phyloP scores from a whole-genome alignment of 2,797 vertebrate species.

The Acomys russatus region DNA sequence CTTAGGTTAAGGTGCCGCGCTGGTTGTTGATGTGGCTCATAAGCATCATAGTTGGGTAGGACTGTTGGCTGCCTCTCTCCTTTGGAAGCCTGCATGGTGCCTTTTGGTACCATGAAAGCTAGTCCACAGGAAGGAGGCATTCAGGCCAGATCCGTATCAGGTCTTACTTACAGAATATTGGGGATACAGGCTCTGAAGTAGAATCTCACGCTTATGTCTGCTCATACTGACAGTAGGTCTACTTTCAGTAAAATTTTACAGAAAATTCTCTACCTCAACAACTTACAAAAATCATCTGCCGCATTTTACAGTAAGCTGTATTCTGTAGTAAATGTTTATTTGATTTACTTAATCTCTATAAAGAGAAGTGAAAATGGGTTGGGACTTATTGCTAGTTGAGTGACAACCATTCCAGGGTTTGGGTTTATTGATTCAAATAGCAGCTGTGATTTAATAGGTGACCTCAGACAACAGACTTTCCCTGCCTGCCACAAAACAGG shows the following conservation, averaged over 20 bases:
- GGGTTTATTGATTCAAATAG: not conserved
- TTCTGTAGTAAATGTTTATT: slow-evolving; percentile 40
- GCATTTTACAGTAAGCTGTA: not conserved
- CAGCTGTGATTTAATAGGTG: not conserved
- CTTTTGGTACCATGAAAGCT: not conserved
- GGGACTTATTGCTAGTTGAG: not conserved
- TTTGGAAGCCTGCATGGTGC: not conserved
- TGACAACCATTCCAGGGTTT: not conserved
- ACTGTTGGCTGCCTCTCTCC: too few relatives aligned
- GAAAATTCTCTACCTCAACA: not conserved
- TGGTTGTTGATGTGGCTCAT: too few relatives aligned
- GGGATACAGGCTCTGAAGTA: not conserved
- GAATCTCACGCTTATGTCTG: not conserved
- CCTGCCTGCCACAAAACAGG: not conserved
- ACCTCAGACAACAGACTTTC: not conserved
- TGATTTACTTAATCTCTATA: not conserved
- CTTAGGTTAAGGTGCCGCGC: not conserved
- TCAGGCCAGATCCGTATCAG: not conserved
- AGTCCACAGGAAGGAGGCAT: not conserved
- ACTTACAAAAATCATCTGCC: not conserved
- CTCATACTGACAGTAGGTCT: not conserved
- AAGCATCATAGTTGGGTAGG: not conserved
- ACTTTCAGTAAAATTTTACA: not conserved
- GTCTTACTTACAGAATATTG: not conserved
- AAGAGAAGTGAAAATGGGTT: not conserved